Evolutionary conservation across 92 coral and sea anemone species (phyloP), one percentile per base, ranked within the genome.

Genomic region (Epizoanthus rinbou): DNA sequence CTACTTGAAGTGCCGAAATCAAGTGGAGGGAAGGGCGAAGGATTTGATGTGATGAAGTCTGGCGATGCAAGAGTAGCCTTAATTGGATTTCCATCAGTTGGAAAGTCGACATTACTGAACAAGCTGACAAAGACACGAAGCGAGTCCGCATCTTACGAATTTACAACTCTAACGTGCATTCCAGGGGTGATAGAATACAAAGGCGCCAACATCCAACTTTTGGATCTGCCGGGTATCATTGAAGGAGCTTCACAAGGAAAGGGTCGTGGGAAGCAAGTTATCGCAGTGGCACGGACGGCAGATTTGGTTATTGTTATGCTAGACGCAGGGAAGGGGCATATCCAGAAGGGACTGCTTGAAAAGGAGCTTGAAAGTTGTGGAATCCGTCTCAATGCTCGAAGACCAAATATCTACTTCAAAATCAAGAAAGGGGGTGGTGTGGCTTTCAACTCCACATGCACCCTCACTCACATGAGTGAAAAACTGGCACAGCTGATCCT

Each of bases 31-130:
- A 86, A 94, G 75, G 99, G 99, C 37, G 99, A 97, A 82, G 99
- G 99, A 0, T 97, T 97, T 58, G 99, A 97, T 94, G 99, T 97
- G 4, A 97, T 97, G 99, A 97, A 97, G 88, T 97, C 99, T 31
- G 99, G 99, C 18, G 99, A 97, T 90, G 99, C 99, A 39, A 84
- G 99, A 74, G 98, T 94, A 6, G 98, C 99, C 6, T 81, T 97
- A 8, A 97, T 97, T 72, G 99, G 99, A 13, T 97, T 97, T 67
- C 99, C 99, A 2, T 97, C 99, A 0, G 99, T 97, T 0, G 99
- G 99, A 11, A 97, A 97, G 87, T 97, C 99, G 16, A 97, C 99
- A 2, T 74, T 97, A 60, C 87, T 97, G 50, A 94, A 92, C 80
- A 97, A 97, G 87, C 86, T 97, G 65, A 97, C 99, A 8, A 73